Evolutionary conservation across 2,113 vertebrate genomes (phyloP).

Genomic region (Nothobranchius furzeri): DNA sequence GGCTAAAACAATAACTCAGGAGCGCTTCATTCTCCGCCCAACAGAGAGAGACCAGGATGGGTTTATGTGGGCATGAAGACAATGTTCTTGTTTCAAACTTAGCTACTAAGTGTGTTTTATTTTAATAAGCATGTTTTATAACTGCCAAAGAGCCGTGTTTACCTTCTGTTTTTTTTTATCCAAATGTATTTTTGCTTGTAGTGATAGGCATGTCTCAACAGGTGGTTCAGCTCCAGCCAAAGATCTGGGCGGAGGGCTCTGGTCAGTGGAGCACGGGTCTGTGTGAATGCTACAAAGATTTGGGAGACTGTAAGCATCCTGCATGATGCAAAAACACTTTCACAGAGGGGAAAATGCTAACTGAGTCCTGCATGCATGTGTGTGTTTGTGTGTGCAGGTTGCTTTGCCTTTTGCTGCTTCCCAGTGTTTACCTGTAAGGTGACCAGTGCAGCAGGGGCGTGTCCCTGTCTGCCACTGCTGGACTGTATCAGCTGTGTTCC

Average conservation of each 20-base stretch:
- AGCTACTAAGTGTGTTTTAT: too few species aligned
- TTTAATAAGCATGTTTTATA: too few species aligned
- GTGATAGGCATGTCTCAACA: conserved; percentile 23
- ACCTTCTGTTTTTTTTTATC: too few species aligned
- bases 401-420: conserved; percentile 78
- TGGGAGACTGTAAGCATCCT: conserved; percentile 69
- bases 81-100: too few species aligned
- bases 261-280: conserved; percentile 75
- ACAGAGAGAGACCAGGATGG: too few species aligned
- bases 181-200: too few species aligned
- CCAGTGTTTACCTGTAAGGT: conserved; percentile 77
- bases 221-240: conserved; percentile 62
- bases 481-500: conserved; percentile 73
- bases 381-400: conserved; percentile 60
- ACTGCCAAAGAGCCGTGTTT: too few species aligned
- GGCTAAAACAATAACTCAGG: too few species aligned
- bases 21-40: too few species aligned
- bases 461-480: conserved; percentile 71
- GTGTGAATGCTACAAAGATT: conserved; percentile 75
- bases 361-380: neutral
- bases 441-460: conserved; percentile 60
- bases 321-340: too few species aligned
- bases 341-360: too few species aligned
- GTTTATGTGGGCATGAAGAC: too few species aligned
- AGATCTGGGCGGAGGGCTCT: conserved; percentile 5